These are phyloP conservation scores for Chelonus formosanus DNA, from an alignment of 2,888 invertebrate genomes.

Conservation along the genomic window DNA sequence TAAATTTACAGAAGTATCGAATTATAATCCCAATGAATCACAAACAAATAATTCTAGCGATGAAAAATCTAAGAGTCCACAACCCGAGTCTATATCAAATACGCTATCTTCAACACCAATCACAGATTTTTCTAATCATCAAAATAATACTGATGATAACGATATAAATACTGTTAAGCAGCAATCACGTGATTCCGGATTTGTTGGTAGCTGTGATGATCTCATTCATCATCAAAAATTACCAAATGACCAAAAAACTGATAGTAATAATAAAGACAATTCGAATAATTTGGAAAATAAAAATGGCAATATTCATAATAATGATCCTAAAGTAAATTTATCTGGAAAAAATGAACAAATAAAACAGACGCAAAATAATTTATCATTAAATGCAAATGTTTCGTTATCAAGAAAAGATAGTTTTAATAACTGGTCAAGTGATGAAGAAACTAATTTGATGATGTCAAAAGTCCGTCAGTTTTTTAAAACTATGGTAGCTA, in stretches of 20 bases:
- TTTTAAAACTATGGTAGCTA: constrained; percentile 89
- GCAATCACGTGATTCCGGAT: constrained; percentile 87
- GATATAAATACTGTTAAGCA: constrained; percentile 68
- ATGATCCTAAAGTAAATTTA: constrained; percentile 22
- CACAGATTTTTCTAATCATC: background rate
- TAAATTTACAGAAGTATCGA: constrained; percentile 70
- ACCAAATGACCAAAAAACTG: constrained; percentile 36
- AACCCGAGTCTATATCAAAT: constrained; percentile 67
- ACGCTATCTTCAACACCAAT: constrained; percentile 31
- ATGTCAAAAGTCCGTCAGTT: constrained; percentile 94
- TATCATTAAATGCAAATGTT: constrained; percentile 68
- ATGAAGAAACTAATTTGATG: constrained; percentile 93
- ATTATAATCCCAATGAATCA: constrained; percentile 46
- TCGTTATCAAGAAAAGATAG: constrained; percentile 84
- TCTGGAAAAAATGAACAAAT: constrained; percentile 27
- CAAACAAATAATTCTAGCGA: constrained; percentile 65
- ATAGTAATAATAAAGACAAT: constrained; percentile 35
- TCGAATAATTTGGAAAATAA: constrained; percentile 16
- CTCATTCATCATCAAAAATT: constrained; percentile 74
- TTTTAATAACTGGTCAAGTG: constrained; percentile 93
- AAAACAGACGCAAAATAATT: constrained; percentile 45
- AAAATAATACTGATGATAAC: background rate
- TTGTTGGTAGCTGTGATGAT: constrained; percentile 89
- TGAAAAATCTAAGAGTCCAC: constrained; percentile 73
- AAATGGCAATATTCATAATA: constrained; percentile 29